Base-by-base conservation (phyloP, 1,140 invertebrate genomes). In the Coptotermes formosanus region DNA sequence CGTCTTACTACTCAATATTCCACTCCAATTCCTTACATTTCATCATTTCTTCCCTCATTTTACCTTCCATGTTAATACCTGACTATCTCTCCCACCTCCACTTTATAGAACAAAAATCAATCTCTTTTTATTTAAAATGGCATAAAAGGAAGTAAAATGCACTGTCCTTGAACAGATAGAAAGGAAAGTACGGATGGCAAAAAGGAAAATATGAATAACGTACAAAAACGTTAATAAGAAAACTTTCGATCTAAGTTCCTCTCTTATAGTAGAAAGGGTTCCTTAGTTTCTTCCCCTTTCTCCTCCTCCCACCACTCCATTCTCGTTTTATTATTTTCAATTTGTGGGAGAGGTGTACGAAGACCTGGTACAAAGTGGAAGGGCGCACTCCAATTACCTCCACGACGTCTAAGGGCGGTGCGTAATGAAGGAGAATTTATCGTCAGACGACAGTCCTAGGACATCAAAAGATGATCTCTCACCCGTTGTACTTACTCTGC, bases 371-470 rank as follows among this genome's bases (percentile, higher is more conserved):
- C 64, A 30, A 55, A 55, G 52, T 55, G 52, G 52, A 55, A 55
- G 19, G 25, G 64, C 38, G 64, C 64, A 75, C 64, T 75, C 59
- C 59, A 64, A 64, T 64, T 64, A 64, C 59, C 59, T n/a, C 59
- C 64, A n/a, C 64, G 64, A 25, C 64, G n/a, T 75, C 64, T 8
- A 25, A 75, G 64, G 25, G 64, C n/a, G n/a, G 14, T 1, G 7
- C 64, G 64, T 75, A 30, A 75, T 75, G 64, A 75, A 75, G 64
- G 64, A 75, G 64, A 75, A 75, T 75, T 75, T 75, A n/a, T 75
- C 64, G 25, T 38, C 38, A 38, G 59, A 19, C 12, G 59, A 64
- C 59, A 0, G 14, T 64, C 14, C 45, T 3, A 2, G 45, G 9
- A 48, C 14, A 16, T 48, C 16, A 55, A 55, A 55, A 55, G 6